These are phyloP conservation scores for Eilema depressum DNA, from an alignment of 2,888 invertebrate genomes.

Conservation along the genomic window DNA sequence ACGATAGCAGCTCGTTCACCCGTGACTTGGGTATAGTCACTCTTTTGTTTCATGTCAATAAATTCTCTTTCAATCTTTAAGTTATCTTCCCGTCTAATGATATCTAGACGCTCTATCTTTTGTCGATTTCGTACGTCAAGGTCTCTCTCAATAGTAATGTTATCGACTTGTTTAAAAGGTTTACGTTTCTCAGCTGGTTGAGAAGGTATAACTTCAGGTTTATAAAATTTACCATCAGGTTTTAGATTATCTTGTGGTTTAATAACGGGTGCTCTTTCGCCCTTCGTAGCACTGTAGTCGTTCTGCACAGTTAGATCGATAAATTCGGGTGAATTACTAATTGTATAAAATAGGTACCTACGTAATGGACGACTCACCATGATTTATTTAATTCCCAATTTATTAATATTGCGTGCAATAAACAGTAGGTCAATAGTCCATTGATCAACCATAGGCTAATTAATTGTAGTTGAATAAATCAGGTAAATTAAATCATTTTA, in stretches of 20 bases:
- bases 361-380: no score
- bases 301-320: conserved; percentile 81
- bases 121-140: conserved; percentile 69
- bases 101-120: conserved; percentile 87
- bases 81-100: conserved; percentile 88
- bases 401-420: background rate
- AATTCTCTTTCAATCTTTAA: conserved; percentile 88
- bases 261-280: conserved; percentile 88
- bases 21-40: conserved; percentile 83
- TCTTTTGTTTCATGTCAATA: conserved; percentile 84
- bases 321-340: conserved; percentile 79
- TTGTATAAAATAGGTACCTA: no score
- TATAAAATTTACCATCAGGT: conserved; percentile 86
- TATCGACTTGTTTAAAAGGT: conserved; percentile 87
- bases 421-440: background rate
- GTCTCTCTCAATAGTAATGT: conserved; percentile 85
- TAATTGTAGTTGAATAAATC: conserved; percentile 3
- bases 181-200: conserved; percentile 87
- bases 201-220: conserved; percentile 81
- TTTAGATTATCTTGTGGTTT: conserved; percentile 89
- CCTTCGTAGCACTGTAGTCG: conserved; percentile 85
- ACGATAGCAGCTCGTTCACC: conserved; percentile 84
- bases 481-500: background rate
- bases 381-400: no score
- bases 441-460: background rate